Base-by-base conservation (phyloP, 2,797 vertebrate genomes). In the Aselliscus stoliczkanus region DNA sequence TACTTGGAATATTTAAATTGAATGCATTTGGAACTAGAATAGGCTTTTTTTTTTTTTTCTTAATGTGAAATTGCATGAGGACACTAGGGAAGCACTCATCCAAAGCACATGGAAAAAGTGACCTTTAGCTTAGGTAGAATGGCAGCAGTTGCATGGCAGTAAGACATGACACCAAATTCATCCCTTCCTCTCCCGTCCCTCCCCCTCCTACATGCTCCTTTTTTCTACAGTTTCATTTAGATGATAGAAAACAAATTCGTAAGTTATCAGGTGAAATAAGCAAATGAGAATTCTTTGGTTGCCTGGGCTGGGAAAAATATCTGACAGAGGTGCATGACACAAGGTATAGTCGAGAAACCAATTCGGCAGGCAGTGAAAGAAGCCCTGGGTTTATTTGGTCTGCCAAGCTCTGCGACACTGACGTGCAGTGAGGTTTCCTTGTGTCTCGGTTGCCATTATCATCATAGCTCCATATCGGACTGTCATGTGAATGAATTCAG, bases 1-100 rank as follows among this genome's bases (percentile, higher is more conserved):
- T 86, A 58, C 42, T 37, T 95, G 87, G 60, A 88, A 21, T 87
- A 89, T 77, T 95, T 96, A 95, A 88, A 94, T 79, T 67, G 90
- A 91, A 39, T 85, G 77, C 87, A 62, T 80, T 92, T 39, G 64
- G 56, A 90, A 79, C 29, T 83, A 62, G 69, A 79, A 75, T 72
- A 67, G 82, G 37, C 47, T 54, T 76, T 37, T 1, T 20, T 21
- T 54, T 54, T 52, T 12, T 90, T n/a, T 27, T 25, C 7, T 67
- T 56, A 58, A 58, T 62, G 31, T 75, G 62, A 90, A 76, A 88
- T 81, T 65, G 77, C 52, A 25, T 39, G 50, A 96, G 56, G 65
- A 62, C 39, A 85, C 37, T 90, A 90, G 50, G 64, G 69, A 92
- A 58, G 85, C 73, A 62, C 81, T 85, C 20, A 34, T 10, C 83